Evolutionary conservation across 2,888 invertebrate genomes (phyloP).

Genomic region (Julus scandinavius): DNA sequence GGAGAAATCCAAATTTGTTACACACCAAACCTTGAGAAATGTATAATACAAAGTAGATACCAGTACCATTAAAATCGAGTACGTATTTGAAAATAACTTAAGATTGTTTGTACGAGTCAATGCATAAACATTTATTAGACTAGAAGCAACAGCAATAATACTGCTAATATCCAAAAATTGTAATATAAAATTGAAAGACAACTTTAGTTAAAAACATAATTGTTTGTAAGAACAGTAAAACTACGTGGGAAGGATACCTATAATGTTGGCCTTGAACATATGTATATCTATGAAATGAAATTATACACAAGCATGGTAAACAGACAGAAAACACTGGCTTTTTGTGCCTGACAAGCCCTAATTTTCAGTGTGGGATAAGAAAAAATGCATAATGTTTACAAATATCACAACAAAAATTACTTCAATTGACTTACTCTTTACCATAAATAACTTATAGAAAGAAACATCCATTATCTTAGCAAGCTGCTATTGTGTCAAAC

Average conservation of each 20-base stretch:
- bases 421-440: too few relatives aligned
- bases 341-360: not conserved
- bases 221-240: too few relatives aligned
- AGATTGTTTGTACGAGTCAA: too few relatives aligned
- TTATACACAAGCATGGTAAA: not conserved
- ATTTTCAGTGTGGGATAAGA: not conserved
- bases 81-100: too few relatives aligned
- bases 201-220: not conserved
- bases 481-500: too few relatives aligned
- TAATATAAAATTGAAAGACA: not conserved
- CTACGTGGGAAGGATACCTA: not conserved
- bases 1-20: too few relatives aligned
- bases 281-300: not conserved
- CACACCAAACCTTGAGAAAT: too few relatives aligned
- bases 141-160: not conserved
- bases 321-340: not conserved
- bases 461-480: not conserved
- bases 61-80: too few relatives aligned
- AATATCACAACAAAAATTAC: too few relatives aligned
- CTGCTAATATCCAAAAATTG: conserved; percentile 1
- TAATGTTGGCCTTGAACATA: not conserved
- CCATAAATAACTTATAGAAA: too few relatives aligned
- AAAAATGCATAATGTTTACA: not conserved
- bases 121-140: conserved; percentile 39
- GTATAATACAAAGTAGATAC: too few relatives aligned